These are phyloP conservation scores for Halocynthia aurantium DNA, from an alignment of 23 tunicate genomes.

Conservation along the genomic window DNA sequence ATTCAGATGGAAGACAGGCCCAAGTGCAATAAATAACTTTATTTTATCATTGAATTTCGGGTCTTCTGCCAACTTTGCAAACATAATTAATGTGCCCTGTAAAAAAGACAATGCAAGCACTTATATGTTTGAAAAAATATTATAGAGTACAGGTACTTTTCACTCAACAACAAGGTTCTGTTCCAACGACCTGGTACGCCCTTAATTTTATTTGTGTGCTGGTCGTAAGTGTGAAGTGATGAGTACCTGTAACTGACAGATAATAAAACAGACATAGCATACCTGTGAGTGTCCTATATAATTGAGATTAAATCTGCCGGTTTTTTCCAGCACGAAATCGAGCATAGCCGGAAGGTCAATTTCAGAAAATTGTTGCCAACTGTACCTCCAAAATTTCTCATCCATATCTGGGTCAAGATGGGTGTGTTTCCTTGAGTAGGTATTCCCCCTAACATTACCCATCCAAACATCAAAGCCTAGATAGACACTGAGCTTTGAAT, in stretches of 20 bases:
- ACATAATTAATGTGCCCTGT: constrained; percentile 76
- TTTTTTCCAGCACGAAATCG: constrained; percentile 32
- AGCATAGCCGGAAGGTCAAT: constrained; percentile 87
- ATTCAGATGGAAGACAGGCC: constrained; percentile 67
- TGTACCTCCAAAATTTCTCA: constrained; percentile 84
- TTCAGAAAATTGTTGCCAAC: constrained; percentile 89
- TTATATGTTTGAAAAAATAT: background rate
- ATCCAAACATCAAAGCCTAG: constrained; percentile 95
- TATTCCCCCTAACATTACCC: constrained; percentile 85
- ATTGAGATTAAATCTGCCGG: constrained; percentile 44
- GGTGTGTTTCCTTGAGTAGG: constrained; percentile 63
- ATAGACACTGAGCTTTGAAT: too few species aligned
- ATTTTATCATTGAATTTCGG: constrained; percentile 61
- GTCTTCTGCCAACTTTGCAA: constrained; percentile 76
- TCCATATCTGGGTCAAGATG: constrained; percentile 49
- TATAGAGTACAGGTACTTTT: background rate
- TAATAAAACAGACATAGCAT: background rate
- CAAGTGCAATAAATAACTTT: constrained; percentile 70
- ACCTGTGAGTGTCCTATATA: constrained; percentile 80
- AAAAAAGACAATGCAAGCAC: constrained; percentile 10
- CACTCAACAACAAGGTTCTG: background rate
- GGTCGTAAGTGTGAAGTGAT: too few species aligned
- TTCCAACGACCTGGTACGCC: too few species aligned
- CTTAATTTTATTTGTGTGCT: too few species aligned
- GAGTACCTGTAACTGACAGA: too few species aligned